phyloP scores from a whole-genome alignment of 2,113 vertebrate species.

The Taxidea taxus region DNA sequence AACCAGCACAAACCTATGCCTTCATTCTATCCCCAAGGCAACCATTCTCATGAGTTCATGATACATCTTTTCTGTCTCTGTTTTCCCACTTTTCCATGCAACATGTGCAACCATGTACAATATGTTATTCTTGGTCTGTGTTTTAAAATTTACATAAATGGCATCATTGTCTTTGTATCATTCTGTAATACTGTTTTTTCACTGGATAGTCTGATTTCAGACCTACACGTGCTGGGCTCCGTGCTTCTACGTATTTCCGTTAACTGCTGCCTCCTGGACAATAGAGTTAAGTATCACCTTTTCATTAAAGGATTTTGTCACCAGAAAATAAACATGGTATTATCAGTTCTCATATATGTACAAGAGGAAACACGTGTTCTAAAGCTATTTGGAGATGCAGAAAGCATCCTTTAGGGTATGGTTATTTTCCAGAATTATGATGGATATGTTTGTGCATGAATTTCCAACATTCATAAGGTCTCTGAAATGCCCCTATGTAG shows the following conservation, averaged over 20 bases:
- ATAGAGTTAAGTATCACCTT: background rate
- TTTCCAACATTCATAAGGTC: background rate
- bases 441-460: background rate
- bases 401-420: background rate
- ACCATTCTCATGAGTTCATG: background rate
- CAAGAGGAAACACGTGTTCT: background rate
- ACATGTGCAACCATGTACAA: background rate
- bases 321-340: background rate
- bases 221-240: background rate
- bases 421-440: background rate
- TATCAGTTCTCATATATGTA: background rate
- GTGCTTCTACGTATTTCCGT: background rate
- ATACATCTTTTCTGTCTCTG: background rate
- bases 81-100: background rate
- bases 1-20: background rate
- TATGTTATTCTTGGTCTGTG: background rate
- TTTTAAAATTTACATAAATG: constrained; percentile 12
- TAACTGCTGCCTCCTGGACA: background rate
- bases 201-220: background rate
- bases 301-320: background rate
- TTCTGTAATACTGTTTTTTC: background rate
- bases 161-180: background rate
- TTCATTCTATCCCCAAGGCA: background rate
- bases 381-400: background rate
- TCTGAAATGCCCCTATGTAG: background rate